Conservation (phyloP, 2,888 invertebrate species). For the Harpalus rubripes region DNA sequence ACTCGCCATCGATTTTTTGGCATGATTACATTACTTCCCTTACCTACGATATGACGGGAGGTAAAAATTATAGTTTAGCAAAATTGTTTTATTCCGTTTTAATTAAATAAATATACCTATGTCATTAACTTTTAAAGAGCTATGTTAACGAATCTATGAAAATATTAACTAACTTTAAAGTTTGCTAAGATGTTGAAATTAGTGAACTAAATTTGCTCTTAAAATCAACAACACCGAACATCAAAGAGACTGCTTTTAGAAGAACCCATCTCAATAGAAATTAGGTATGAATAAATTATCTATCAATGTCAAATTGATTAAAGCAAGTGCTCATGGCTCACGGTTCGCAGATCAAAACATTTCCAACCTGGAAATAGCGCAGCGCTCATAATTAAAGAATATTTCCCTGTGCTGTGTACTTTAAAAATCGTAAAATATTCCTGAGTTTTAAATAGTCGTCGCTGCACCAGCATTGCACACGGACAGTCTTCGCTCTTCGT, state of each 20-base stretch:
- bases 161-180: neutral
- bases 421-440: conserved; percentile 40
- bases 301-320: conserved; percentile 26
- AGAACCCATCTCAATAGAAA: neutral
- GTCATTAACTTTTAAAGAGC: neutral
- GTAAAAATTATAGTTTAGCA: no score
- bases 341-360: conserved; percentile 33
- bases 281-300: conserved; percentile 17
- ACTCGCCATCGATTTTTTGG: no score
- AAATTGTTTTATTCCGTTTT: no score
- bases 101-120: no score
- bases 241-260: neutral
- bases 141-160: neutral
- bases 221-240: neutral
- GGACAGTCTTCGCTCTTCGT: neutral
- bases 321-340: neutral
- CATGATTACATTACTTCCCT: no score
- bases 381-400: conserved; percentile 36
- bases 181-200: neutral
- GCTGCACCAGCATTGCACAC: neutral
- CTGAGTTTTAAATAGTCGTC: conserved; percentile 23
- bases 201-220: conserved; percentile 8
- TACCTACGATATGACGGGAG: no score
- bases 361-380: conserved; percentile 4
- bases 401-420: conserved; percentile 19